Evolutionary conservation across 2,888 invertebrate species (phyloP).

Genomic region (Bruchidius siliquastri): DNA sequence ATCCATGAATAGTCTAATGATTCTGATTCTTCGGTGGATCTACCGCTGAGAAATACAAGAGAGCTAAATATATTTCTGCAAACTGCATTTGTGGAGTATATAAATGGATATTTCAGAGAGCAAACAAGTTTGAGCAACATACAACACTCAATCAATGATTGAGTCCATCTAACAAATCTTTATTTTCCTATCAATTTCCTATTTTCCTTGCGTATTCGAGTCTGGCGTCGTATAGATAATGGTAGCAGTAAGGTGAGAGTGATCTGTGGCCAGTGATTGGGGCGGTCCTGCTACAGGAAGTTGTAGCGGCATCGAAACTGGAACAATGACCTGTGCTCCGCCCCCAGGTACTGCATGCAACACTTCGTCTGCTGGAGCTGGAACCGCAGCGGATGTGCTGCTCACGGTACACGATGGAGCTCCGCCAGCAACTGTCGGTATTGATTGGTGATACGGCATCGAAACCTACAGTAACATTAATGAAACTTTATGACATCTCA

Average conservation of each 20-base stretch:
- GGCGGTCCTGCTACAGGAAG: conserved; percentile 6
- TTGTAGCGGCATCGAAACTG: conserved; percentile 16
- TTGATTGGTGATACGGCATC: neutral
- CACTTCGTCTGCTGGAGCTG: neutral
- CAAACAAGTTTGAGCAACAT: neutral
- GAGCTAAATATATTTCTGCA: no score
- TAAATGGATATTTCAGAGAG: neutral
- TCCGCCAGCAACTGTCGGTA: neutral
- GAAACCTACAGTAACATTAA: neutral
- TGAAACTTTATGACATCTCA: no score
- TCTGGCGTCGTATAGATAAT: conserved; percentile 29
- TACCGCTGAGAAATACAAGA: no score
- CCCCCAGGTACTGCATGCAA: neutral
- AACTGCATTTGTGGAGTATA: neutral
- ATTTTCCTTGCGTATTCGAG: conserved; percentile 28
- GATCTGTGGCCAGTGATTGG: neutral
- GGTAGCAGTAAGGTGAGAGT: conserved; percentile 20
- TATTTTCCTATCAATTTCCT: neutral
- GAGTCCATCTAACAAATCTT: neutral
- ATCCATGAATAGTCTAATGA: no score
- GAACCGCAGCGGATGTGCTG: neutral
- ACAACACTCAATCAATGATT: neutral
- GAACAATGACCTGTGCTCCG: neutral
- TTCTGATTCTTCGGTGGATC: no score
- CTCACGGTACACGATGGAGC: neutral